phyloP scores from a whole-genome alignment of 2,797 vertebrate genomes.

The Cynopterus sphinx region DNA sequence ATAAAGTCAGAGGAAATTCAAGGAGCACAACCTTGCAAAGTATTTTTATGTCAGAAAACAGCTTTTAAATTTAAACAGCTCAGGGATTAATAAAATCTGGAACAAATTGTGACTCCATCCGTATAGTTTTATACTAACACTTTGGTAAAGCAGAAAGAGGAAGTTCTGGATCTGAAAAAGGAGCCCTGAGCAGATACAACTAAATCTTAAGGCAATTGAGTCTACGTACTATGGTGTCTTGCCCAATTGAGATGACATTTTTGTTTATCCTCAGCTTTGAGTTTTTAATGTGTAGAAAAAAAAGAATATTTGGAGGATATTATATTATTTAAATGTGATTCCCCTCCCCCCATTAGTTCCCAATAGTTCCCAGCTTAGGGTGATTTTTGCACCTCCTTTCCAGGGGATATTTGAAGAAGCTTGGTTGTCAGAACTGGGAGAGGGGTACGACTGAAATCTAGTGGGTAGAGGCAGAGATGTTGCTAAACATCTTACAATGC shows the following conservation, averaged over 20 bases:
- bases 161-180: slow-evolving; percentile 74
- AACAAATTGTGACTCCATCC: slow-evolving; percentile 80
- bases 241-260: slow-evolving; percentile 44
- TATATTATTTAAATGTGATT: neutral
- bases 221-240: slow-evolving; percentile 67
- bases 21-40: slow-evolving; percentile 71
- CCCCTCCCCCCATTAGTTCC: neutral
- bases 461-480: neutral
- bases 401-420: neutral
- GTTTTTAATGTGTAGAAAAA: neutral
- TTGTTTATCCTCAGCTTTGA: slow-evolving; percentile 59
- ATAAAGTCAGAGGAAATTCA: slow-evolving; percentile 76
- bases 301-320: neutral
- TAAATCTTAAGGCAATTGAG: slow-evolving; percentile 76
- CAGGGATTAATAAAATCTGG: slow-evolving; percentile 81
- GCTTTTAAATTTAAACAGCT: slow-evolving; percentile 80
- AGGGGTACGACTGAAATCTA: neutral
- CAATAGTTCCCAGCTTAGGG: neutral
- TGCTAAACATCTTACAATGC: too few species aligned
- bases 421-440: slow-evolving; percentile 32
- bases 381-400: neutral
- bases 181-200: slow-evolving; percentile 72
- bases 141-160: slow-evolving; percentile 79
- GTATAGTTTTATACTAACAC: slow-evolving; percentile 75
- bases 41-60: slow-evolving; percentile 77